Conservation (phyloP, 1,140 invertebrate species). For the Pseudomyrmex cubaensis region DNA sequence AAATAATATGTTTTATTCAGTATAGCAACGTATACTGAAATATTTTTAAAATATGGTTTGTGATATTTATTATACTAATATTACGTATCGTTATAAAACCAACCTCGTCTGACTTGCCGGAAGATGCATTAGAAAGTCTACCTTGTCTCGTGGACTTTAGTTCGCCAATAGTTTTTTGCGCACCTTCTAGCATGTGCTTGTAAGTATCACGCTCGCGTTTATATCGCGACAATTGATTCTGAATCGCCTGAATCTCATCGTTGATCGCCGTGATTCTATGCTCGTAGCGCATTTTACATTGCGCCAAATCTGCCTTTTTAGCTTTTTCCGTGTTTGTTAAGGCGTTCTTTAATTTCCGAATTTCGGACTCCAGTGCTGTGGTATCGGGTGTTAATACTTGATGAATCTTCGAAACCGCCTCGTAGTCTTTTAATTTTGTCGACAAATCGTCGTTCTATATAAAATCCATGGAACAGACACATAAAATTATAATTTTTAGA, state of each 20-base stretch:
- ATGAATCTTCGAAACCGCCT: constrained; percentile 93
- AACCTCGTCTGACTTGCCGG: constrained; percentile 87
- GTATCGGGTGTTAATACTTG: constrained; percentile 91
- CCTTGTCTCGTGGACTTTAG: constrained; percentile 86
- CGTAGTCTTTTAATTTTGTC: constrained; percentile 93
- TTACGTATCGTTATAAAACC: constrained; percentile 7
- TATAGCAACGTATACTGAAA: neutral
- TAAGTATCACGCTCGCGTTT: constrained; percentile 95
- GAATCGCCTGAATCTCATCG: constrained; percentile 94
- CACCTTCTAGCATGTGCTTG: constrained; percentile 95
- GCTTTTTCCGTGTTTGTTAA: constrained; percentile 92
- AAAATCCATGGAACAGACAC: constrained; percentile 37
- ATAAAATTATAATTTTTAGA: neutral
- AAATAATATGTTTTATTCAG: neutral
- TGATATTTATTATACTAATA: neutral
- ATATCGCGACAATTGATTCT: constrained; percentile 92
- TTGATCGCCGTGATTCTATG: constrained; percentile 93
- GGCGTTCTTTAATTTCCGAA: constrained; percentile 89
- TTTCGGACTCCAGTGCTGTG: constrained; percentile 90
- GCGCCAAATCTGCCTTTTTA: constrained; percentile 93
- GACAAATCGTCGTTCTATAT: constrained; percentile 91
- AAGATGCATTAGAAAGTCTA: constrained; percentile 81
- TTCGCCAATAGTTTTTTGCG: constrained; percentile 93
- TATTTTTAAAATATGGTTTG: neutral
- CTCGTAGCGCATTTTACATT: constrained; percentile 95